These are phyloP conservation scores for Gobionotothen gibberifrons DNA, from an alignment of 2,797 vertebrate species.

Conservation along the genomic window DNA sequence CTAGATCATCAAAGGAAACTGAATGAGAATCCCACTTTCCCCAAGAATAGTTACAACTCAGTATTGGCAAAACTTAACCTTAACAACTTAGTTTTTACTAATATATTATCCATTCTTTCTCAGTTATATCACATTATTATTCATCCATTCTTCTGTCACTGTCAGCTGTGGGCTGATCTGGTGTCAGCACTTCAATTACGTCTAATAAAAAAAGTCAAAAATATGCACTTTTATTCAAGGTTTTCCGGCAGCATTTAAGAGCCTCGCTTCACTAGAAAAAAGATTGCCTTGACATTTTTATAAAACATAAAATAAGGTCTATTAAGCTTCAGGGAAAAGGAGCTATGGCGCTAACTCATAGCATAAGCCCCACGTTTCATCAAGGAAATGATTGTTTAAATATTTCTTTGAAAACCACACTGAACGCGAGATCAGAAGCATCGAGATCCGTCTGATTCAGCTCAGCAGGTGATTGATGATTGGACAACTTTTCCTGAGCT, in stretches of 20 bases:
- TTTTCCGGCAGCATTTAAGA: background rate
- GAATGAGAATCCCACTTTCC: background rate
- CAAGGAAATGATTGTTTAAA: background rate
- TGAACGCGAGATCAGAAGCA: background rate
- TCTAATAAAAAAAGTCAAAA: background rate
- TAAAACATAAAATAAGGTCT: background rate
- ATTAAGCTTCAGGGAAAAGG: background rate
- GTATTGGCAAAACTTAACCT: background rate
- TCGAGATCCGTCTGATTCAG: conserved; percentile 11
- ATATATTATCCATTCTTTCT: no score
- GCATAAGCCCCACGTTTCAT: background rate
- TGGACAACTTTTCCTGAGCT: background rate
- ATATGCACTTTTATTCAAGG: background rate
- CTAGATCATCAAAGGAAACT: background rate
- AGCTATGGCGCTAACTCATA: background rate
- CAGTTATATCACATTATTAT: background rate
- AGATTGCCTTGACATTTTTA: background rate
- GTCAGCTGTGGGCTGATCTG: background rate
- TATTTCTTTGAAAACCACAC: background rate
- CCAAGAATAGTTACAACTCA: background rate
- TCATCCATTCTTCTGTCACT: background rate
- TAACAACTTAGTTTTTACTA: background rate
- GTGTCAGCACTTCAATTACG: background rate
- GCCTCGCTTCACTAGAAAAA: no score
- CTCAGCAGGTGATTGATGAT: background rate